A percentile compares a stretch with the other conserved stretches of the same genome.
These are phyloP conservation scores for Palloptera scutellata DNA, from an alignment of 2,888 invertebrate genomes.

Conservation along the genomic window DNA sequence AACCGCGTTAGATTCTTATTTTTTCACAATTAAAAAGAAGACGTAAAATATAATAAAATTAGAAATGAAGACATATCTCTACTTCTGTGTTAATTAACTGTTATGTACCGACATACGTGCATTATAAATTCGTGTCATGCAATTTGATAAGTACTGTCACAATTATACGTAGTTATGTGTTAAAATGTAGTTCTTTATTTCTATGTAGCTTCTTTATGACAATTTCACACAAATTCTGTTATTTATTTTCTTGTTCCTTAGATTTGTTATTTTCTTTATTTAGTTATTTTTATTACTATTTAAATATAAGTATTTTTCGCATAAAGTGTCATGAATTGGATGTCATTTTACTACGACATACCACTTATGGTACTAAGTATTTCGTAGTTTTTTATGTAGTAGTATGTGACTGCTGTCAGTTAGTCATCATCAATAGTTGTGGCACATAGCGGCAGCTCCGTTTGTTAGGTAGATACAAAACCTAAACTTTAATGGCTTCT, in stretches of 20 bases:
- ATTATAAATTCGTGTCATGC: too few relatives aligned
- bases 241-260: neutral
- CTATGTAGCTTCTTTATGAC: too few relatives aligned
- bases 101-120: too few relatives aligned
- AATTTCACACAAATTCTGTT: too few relatives aligned
- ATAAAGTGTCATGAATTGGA: conserved; percentile 28
- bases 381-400: neutral
- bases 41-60: too few relatives aligned
- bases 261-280: neutral
- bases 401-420: neutral
- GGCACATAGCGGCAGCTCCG: neutral
- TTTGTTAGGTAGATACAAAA: conserved; percentile 13
- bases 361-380: too few relatives aligned
- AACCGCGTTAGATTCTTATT: too few relatives aligned
- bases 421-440: too few relatives aligned
- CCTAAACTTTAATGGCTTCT: conserved; percentile 21
- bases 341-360: conserved; percentile 7
- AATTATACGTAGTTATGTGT: conserved; percentile 12
- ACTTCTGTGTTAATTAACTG: too few relatives aligned
- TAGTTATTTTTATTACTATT: neutral
- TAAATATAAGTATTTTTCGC: conserved; percentile 10
- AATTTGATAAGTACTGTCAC: too few relatives aligned
- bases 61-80: too few relatives aligned
- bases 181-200: conserved; percentile 6
- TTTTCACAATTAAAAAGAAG: too few relatives aligned